Conservation (phyloP, 1,140 invertebrate species). For the Penaeus chinensis region DNA sequence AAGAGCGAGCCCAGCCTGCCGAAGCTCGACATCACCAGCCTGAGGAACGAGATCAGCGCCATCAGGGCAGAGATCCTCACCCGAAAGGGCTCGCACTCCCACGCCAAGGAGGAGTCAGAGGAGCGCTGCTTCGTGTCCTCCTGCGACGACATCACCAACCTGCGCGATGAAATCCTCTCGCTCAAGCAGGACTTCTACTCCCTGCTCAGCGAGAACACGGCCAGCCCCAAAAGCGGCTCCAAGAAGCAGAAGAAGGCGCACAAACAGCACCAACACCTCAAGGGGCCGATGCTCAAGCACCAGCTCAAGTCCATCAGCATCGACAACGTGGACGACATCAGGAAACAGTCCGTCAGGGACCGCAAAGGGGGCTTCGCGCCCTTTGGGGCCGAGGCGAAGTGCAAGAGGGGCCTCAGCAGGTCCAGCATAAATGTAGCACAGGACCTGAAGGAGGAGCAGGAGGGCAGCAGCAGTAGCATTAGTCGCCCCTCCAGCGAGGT, state of each 20-base stretch:
- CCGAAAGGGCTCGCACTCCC: slow-evolving; percentile 45
- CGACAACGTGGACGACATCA: slow-evolving; percentile 48
- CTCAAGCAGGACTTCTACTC: slow-evolving; percentile 51
- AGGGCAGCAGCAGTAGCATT: neutral
- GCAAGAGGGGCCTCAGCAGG: neutral
- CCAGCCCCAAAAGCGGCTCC: neutral
- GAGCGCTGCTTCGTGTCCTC: slow-evolving; percentile 45
- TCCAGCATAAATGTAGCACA: slow-evolving; percentile 31
- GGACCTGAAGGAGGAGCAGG: slow-evolving; percentile 23
- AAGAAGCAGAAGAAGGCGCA: slow-evolving; percentile 6
- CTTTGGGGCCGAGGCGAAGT: slow-evolving; percentile 13
- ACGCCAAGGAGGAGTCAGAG: neutral
- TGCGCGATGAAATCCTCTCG: slow-evolving; percentile 45
- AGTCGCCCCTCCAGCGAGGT: slow-evolving; percentile 38
- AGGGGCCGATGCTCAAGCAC: slow-evolving; percentile 36
- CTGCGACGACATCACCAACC: slow-evolving; percentile 48
- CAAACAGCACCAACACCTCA: neutral
- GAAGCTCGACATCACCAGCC: slow-evolving; percentile 42
- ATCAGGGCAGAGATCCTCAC: slow-evolving; percentile 47
- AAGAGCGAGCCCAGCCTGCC: neutral
- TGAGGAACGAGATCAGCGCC: slow-evolving; percentile 48
- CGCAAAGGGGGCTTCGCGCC: neutral
- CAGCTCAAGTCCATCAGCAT: slow-evolving; percentile 54
- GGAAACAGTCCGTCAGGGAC: neutral
- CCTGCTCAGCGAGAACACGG: slow-evolving; percentile 32